Evolutionary conservation across 2,797 vertebrate species (phyloP), one percentile per base, ranked within the genome.

Genomic region (Orestias chungarensis): DNA sequence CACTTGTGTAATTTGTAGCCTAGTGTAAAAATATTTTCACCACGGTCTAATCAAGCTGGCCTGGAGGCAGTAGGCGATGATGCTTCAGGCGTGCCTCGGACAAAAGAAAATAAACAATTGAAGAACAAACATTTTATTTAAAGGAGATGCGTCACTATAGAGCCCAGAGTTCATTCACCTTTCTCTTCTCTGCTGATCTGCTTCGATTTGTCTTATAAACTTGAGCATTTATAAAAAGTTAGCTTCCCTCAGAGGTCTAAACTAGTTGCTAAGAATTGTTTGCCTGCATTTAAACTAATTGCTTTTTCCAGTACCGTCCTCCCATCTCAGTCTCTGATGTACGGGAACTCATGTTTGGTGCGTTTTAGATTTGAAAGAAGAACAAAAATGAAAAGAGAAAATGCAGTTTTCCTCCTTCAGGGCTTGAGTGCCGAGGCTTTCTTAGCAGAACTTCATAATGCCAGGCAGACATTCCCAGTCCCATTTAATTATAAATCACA

Each of bases 401-500:
- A 33, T 9, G 17, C 18, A 23, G 35, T 40, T 64, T 71, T 67
- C 25, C 11, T 67, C 70, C 46, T 62, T 49, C 55, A 0, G 15
- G 71, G 12, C 25, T 31, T 6, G 38, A 50, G 68, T 73, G 50
- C 57, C 49, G 33, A 68, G 64, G 2, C 43, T 84, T 85, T 85
- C 79, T 80, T 74, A 70, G 73, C 61, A 68, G 71, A 50, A 47
- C n/a, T 44, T 68, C 35, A 61, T 61, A 61, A 61, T n/a, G 57
- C 23, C 20, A 61, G 35, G 23, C 27, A 6, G 83, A 85, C 83
- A 77, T 82, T 67, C 43, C 61, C 74, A 64, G 75, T 73, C 76
- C 69, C 69, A 70, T 70, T 85, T 83, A 88, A 90, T 86, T 89
- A 87, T 81, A 81, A 79, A 86, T 87, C 78, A 64, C 74, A 72